These are phyloP conservation scores for Phylloscopus trochiloides DNA, from an alignment of 2,113 vertebrate genomes.

Conservation along the genomic window DNA sequence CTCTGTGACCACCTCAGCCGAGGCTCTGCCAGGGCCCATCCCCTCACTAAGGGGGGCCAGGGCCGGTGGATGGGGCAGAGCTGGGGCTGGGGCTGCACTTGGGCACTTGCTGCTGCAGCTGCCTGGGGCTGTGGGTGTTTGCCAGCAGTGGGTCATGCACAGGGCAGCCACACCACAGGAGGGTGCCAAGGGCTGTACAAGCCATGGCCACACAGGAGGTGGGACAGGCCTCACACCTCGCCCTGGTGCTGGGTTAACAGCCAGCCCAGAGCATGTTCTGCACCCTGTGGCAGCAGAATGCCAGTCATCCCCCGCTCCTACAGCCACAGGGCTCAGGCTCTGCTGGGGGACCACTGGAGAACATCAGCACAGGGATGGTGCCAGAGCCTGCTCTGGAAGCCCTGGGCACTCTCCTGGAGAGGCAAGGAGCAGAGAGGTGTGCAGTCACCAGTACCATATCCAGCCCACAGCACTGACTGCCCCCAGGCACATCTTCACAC, in stretches of 20 bases:
- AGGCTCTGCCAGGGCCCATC: background rate
- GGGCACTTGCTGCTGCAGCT: background rate
- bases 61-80: background rate
- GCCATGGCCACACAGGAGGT: background rate
- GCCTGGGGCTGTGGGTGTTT: fast-evolving
- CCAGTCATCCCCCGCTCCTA: background rate
- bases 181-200: background rate
- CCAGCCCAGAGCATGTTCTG: background rate
- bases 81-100: background rate
- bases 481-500: background rate
- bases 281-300: background rate
- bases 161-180: background rate
- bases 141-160: fast-evolving
- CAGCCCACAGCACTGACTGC: background rate
- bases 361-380: background rate
- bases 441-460: background rate
- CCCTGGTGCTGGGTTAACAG: background rate
- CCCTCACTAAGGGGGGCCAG: background rate
- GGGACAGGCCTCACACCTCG: background rate
- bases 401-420: background rate
- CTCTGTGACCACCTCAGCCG: background rate
- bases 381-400: background rate
- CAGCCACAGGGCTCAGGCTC: background rate
- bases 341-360: background rate
- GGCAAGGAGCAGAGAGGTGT: background rate